Base-by-base conservation (phyloP, 2,888 invertebrate species). In the Tetragonisca angustula region DNA sequence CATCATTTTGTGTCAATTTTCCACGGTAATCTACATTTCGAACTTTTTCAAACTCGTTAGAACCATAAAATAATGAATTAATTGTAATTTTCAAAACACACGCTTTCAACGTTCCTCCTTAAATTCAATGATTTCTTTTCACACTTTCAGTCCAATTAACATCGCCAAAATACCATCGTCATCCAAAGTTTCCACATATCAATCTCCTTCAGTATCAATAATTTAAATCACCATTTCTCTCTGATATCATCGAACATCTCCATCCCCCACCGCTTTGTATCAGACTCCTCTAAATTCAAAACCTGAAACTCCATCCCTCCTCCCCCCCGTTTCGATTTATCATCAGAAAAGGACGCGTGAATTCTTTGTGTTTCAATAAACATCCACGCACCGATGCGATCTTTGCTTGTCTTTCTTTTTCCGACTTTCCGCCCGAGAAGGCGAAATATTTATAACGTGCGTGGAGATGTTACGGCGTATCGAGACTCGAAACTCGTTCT, bases 371-470 rank as follows among this genome's bases (percentile, higher is more conserved):
- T n/a, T 21, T n/a, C 36, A 83, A 74, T 81, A 76, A 87, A 85
- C 84, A 79, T 88, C 84, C 78, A 64, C 43, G 78, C 67, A 43
- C 59, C 85, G 59, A 54, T 61, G 74, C 76, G 76, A 84, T 84
- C 77, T 84, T 81, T 74, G 81, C 59, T 81, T 59, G 68, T 59
- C 81, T 27, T 27, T 27, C 81, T 24, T 86, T 82, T 86, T 82
- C 81, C 61, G 73, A 78, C 84, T 84, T 80, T 84, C 43, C 81
- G 27, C 81, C 77, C 54, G 67, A 74, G 75, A 76, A 71, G 79
- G 50, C 65, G 68, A 67, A 76, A 43, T 43, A 43, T 43, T 82
- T 70, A 27, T 61, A 61, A 24, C 24, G 11, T n/a, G 13, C 43
- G 17, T 43, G 9, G 43, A 43, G 9, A 43, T 2, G 43, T 43